These are phyloP conservation scores for Phalanger gymnotis DNA, from an alignment of 2,797 vertebrate species.

Conservation along the genomic window DNA sequence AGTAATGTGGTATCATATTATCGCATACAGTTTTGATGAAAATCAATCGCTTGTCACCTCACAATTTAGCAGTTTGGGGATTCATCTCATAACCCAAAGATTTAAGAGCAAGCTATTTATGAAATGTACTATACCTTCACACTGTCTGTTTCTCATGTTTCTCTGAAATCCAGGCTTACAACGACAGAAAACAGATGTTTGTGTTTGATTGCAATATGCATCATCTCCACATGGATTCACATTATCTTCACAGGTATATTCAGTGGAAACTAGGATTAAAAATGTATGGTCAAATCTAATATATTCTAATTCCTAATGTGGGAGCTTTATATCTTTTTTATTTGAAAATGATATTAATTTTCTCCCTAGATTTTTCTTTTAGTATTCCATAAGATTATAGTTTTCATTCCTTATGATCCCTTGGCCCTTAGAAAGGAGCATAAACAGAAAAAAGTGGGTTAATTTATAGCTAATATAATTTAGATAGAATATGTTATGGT, in stretches of 20 bases:
- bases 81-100: constrained; percentile 58
- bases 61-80: constrained; percentile 57
- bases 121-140: constrained; percentile 91
- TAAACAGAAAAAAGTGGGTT: not conserved
- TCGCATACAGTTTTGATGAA: constrained; percentile 55
- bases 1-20: constrained; percentile 38
- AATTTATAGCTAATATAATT: constrained; percentile 21
- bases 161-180: constrained; percentile 97
- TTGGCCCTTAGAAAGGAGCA: constrained; percentile 17
- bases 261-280: constrained; percentile 86
- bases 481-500: constrained; percentile 14
- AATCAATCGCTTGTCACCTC: constrained; percentile 54
- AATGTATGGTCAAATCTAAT: constrained; percentile 62
- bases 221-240: constrained; percentile 97
- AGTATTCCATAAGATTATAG: constrained; percentile 1
- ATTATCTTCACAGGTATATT: constrained; percentile 94
- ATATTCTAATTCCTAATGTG: constrained; percentile 41
- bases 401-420: constrained; percentile 2
- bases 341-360: constrained; percentile 53
- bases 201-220: constrained; percentile 95
- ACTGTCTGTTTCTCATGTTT: constrained; percentile 91
- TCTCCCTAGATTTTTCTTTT: constrained; percentile 21
- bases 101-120: constrained; percentile 59
- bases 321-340: constrained; percentile 27
- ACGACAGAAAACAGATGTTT: constrained; percentile 91